Evolutionary conservation across 2,113 vertebrate species (phyloP), one percentile per base, ranked within the genome.

Genomic region (Perccottus glenii): DNA sequence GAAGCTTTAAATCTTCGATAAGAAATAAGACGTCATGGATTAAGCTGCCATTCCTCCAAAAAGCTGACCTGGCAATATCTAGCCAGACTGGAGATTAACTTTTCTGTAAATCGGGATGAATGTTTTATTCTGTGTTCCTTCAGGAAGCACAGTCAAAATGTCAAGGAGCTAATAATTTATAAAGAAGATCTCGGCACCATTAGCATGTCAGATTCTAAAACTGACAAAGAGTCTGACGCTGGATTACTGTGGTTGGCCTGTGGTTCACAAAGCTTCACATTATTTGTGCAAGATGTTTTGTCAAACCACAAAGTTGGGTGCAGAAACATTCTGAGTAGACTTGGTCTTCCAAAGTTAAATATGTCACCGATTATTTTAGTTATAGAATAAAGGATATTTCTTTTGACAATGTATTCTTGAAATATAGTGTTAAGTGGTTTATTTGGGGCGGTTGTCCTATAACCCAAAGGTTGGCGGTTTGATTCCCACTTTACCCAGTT

Each of bases 211-310:
- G 42, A 73, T 48, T 36, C 33, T 72, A 51, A 68, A 71, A n/a
- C 49, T 84, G 75, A 72, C 74, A 81, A 70, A 81, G 33, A 38
- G 71, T 50, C 79, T 81, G 65, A 75, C 72, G 52, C 50, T 65
- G 69, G 56, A 86, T 81, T 77, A 75, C 73, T 73, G 85, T 64
- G 80, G 85, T 73, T 8, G 11, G 67, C n/a, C 56, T 71, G 75
- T 46, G 77, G 83, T 85, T 83, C 67, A 64, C 70, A 67, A 68
- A 62, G 66, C 60, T 63, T 68, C 71, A 67, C 11, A 10, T 80
- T 80, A 77, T 86, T 78, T 86, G 52, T 68, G 66, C 72, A 78
- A 77, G 60, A 77, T 67, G 51, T 78, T 77, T 71, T 51, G 46
- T 77, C 48, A 80, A 67, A 82, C 75, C 71, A 19, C 73, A 77